Evolutionary conservation across 1,140 invertebrate species (phyloP).

Genomic region (Leptoteleia sp.): DNA sequence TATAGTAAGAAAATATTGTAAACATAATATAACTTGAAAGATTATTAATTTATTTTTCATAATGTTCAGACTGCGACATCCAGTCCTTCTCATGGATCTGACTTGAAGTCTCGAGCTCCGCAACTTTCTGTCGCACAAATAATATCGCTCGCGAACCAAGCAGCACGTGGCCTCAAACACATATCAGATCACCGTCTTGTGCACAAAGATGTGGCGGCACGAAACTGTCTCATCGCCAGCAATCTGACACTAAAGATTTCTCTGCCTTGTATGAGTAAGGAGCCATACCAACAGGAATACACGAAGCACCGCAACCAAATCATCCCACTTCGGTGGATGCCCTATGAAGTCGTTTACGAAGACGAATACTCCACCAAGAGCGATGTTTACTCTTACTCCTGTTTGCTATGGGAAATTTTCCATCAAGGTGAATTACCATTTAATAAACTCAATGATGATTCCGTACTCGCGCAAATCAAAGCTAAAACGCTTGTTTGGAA

Average conservation of each 20-base stretch:
- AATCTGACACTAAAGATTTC: slow-evolving; percentile 92
- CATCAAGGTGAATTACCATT: slow-evolving; percentile 93
- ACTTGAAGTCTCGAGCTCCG: slow-evolving; percentile 81
- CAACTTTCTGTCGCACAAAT: slow-evolving; percentile 87
- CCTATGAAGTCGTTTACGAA: slow-evolving; percentile 93
- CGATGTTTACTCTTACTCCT: slow-evolving; percentile 95
- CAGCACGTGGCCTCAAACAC: slow-evolving; percentile 92
- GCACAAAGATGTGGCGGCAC: slow-evolving; percentile 93
- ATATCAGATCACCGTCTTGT: slow-evolving; percentile 88
- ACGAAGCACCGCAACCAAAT: slow-evolving; percentile 89
- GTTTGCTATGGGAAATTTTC: slow-evolving; percentile 95
- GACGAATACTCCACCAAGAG: slow-evolving; percentile 96
- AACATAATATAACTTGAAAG: too few species aligned
- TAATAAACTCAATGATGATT: slow-evolving; percentile 89
- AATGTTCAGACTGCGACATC: neutral
- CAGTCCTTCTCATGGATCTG: slow-evolving; percentile 69
- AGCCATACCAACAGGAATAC: slow-evolving; percentile 93
- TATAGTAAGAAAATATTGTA: too few species aligned
- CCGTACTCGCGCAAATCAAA: slow-evolving; percentile 87
- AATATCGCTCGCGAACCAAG: slow-evolving; percentile 87
- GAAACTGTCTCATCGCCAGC: slow-evolving; percentile 95
- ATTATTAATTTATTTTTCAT: too few species aligned
- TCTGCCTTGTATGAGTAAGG: slow-evolving; percentile 89
- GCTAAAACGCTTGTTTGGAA: slow-evolving; percentile 85
- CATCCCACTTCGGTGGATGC: slow-evolving; percentile 87